These are phyloP conservation scores for Eupithecia exiguata DNA, from an alignment of 2,888 invertebrate species.

Conservation along the genomic window DNA sequence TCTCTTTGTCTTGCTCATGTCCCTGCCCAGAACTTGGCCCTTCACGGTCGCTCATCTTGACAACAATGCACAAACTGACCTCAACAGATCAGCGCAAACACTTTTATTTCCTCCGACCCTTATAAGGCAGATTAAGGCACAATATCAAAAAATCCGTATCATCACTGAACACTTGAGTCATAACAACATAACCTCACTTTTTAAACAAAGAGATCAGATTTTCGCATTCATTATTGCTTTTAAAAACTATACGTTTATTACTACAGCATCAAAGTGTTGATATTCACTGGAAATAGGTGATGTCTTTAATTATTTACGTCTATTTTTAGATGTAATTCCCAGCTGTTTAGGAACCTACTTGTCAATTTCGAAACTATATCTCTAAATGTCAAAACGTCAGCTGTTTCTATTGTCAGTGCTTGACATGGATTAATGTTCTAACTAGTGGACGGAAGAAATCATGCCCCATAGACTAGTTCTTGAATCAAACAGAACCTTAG, in stretches of 20 bases:
- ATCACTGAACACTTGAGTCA: slow-evolving; percentile 64
- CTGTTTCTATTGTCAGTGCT: neutral
- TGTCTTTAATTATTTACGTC: slow-evolving; percentile 40
- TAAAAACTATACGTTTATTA: neutral
- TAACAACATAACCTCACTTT: slow-evolving; percentile 70
- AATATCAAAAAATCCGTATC: slow-evolving; percentile 66
- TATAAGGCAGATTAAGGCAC: slow-evolving; percentile 67
- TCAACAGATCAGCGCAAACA: slow-evolving; percentile 46
- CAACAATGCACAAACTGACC: slow-evolving; percentile 56
- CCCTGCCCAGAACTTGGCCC: slow-evolving; percentile 59
- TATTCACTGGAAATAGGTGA: slow-evolving; percentile 22
- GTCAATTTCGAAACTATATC: slow-evolving; percentile 68
- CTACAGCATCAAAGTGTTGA: slow-evolving; percentile 23
- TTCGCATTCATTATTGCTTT: slow-evolving; percentile 27
- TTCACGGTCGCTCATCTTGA: slow-evolving; percentile 73
- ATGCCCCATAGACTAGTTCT: no score
- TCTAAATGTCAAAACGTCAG: slow-evolving; percentile 29
- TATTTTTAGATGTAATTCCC: slow-evolving; percentile 50
- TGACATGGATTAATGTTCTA: neutral
- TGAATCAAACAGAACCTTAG: no score
- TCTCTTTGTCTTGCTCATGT: slow-evolving; percentile 62
- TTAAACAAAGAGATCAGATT: slow-evolving; percentile 50
- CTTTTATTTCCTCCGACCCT: slow-evolving; percentile 61
- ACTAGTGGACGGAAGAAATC: no score
- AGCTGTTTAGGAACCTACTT: slow-evolving; percentile 69